These are phyloP conservation scores for Callyntrura guangdongensis DNA, from an alignment of 2,888 invertebrate genomes.

Conservation along the genomic window DNA sequence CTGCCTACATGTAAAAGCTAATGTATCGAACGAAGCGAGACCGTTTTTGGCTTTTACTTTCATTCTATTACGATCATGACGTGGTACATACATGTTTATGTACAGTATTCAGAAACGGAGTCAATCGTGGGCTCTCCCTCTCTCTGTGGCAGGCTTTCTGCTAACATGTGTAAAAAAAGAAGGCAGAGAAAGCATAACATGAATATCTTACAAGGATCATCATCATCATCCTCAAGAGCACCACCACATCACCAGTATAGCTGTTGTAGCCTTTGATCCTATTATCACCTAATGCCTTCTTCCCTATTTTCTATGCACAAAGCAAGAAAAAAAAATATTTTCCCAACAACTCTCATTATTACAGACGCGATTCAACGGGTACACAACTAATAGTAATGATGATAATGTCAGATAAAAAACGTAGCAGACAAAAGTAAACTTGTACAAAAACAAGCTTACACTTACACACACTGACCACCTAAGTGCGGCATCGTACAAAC, in stretches of 20 bases:
- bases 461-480: neutral
- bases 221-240: conserved; percentile 16
- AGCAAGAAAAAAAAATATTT: conserved; percentile 11
- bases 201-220: conserved; percentile 50
- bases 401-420: conserved; percentile 17
- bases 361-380: neutral
- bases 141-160: neutral
- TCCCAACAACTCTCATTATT: neutral
- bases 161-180: neutral
- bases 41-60: conserved; percentile 55
- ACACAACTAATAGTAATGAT: neutral
- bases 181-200: conserved; percentile 19
- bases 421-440: neutral
- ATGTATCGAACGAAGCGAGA: conserved; percentile 55
- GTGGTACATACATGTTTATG: neutral
- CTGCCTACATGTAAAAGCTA: conserved; percentile 9
- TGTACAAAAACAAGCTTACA: neutral
- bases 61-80: conserved; percentile 13
- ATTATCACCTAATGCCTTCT: conserved; percentile 57
- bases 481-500: too few relatives aligned
- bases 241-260: conserved; percentile 7
- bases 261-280: conserved; percentile 35
- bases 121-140: neutral
- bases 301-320: conserved; percentile 11
- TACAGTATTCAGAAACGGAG: neutral